phyloP scores from a whole-genome alignment of 2,797 vertebrate species.

The Sebastes aleutianus region DNA sequence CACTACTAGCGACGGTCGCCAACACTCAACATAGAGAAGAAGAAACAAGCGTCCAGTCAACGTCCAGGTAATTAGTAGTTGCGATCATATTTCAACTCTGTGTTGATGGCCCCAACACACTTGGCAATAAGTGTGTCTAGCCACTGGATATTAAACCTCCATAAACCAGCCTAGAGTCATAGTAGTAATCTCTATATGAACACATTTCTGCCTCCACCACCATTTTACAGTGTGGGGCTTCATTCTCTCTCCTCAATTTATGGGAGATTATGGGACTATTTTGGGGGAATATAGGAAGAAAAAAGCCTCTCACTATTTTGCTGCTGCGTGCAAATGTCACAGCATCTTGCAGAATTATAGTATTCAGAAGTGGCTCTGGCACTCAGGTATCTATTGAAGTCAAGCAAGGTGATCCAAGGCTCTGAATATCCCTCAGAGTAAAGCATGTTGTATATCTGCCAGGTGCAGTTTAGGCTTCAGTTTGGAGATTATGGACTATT shows the following conservation, averaged over 20 bases:
- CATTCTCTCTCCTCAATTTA: slow-evolving; percentile 1
- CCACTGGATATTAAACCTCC: not conserved
- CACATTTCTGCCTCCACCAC: slow-evolving; percentile 31
- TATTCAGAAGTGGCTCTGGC: too few species aligned
- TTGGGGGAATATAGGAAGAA: not conserved
- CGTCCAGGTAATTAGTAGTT: slow-evolving; percentile 66
- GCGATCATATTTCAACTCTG: not conserved
- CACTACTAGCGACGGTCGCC: slow-evolving; percentile 19
- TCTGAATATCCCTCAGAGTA: not conserved
- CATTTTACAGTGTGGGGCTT: slow-evolving; percentile 48
- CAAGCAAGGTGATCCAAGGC: too few species aligned
- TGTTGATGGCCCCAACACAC: not conserved
- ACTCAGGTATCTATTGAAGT: not conserved
- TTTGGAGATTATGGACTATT: too few species aligned
- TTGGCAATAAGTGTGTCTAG: not conserved
- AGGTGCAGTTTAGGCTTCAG: too few species aligned
- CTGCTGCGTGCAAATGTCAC: not conserved
- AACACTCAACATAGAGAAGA: slow-evolving; percentile 7
- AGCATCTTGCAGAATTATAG: not conserved
- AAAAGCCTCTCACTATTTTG: not conserved
- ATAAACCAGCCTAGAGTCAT: not conserved
- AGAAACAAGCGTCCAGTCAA: not conserved
- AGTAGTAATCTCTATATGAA: slow-evolving; percentile 18
- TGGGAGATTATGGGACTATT: slow-evolving; percentile 7
- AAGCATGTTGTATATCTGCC: not conserved